Evolutionary conservation across 37 sponge, comb jelly and placozoan genomes (phyloP).

Genomic region (Beroe forskalii): DNA sequence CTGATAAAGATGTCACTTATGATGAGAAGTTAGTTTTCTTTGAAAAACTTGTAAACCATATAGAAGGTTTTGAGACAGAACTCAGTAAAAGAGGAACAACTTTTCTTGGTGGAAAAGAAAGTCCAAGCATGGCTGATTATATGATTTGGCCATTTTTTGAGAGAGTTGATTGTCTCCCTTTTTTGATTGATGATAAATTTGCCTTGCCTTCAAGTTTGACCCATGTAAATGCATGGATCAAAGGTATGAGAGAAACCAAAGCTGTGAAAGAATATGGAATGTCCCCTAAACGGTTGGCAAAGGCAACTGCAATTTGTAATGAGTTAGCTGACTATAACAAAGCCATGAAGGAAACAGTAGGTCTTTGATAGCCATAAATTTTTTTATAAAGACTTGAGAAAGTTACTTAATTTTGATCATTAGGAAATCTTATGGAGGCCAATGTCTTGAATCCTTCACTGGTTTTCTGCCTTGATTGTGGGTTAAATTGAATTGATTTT

Average conservation of each 20-base stretch:
- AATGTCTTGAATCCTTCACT: too few relatives aligned
- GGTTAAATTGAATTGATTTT: too few relatives aligned
- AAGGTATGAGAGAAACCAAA: constrained; percentile 17
- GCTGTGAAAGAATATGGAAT: constrained; percentile 48
- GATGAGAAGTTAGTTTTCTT: constrained; percentile 14
- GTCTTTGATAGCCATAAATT: too few relatives aligned
- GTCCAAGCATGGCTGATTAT: constrained; percentile 57
- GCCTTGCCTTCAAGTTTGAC: not conserved
- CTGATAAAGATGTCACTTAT: constrained; percentile 13
- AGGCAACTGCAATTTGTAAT: not conserved
- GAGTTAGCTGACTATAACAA: constrained; percentile 7
- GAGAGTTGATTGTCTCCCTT: constrained; percentile 11
- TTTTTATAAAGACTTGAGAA: too few relatives aligned
- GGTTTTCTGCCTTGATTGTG: too few relatives aligned
- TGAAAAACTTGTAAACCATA: not conserved
- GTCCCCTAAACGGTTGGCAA: constrained; percentile 22
- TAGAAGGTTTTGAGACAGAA: not conserved
- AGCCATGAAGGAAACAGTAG: constrained; percentile 4
- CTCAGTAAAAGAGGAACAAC: not conserved
- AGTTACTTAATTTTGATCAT: too few relatives aligned
- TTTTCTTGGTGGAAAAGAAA: not conserved
- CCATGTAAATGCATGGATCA: not conserved
- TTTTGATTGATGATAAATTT: not conserved
- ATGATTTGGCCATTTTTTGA: constrained; percentile 61
- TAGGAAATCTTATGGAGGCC: too few relatives aligned